These are phyloP conservation scores for Anthoscopus minutus DNA, from an alignment of 2,113 vertebrate genomes.

Conservation along the genomic window DNA sequence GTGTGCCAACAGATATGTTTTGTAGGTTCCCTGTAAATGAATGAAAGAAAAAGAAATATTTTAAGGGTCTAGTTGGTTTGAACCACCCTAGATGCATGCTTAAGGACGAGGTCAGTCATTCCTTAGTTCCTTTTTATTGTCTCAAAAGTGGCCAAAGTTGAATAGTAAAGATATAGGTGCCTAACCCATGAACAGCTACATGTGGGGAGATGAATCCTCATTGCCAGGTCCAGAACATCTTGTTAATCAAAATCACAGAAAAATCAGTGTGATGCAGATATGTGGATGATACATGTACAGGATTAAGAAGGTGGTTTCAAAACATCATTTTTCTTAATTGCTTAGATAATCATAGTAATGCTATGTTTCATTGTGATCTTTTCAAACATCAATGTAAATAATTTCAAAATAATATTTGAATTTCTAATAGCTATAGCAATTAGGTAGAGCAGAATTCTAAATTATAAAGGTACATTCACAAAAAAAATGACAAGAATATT, in stretches of 20 bases:
- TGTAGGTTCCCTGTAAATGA: not conserved
- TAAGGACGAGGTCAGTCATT: not conserved
- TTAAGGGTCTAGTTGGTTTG: not conserved
- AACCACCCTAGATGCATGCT: not conserved
- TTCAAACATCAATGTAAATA: conserved; percentile 9
- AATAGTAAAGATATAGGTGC: not conserved
- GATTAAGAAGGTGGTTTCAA: not conserved
- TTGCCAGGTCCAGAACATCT: not conserved
- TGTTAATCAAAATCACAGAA: not conserved
- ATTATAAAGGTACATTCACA: not conserved
- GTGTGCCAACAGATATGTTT: not conserved
- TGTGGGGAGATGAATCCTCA: not conserved
- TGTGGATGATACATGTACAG: not conserved
- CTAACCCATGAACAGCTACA: not conserved
- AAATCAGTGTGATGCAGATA: not conserved
- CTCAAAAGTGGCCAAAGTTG: not conserved
- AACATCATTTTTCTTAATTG: not conserved
- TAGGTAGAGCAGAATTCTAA: not conserved
- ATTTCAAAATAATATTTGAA: not conserved
- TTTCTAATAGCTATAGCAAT: not conserved
- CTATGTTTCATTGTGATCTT: not conserved
- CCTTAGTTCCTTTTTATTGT: not conserved
- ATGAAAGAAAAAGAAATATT: not conserved
- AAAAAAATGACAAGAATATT: conserved; percentile 8
- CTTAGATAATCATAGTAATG: conserved; percentile 2